Evolutionary conservation across 1,140 invertebrate genomes (phyloP), one percentile per base, ranked within the genome.

Genomic region (Cryptotermes secundus): DNA sequence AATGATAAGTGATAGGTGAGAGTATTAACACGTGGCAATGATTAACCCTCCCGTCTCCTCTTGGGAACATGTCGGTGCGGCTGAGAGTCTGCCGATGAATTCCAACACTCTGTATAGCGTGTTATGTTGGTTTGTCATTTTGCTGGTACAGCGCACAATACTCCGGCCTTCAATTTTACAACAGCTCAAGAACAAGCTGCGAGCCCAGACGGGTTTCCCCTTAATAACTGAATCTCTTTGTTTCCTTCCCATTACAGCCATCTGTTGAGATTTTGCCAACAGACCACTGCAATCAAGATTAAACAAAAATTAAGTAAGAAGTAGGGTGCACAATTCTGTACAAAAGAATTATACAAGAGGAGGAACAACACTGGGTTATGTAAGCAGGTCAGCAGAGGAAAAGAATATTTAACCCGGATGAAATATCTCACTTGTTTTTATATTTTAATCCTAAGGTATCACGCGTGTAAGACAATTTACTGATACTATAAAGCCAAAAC

Each of bases 231-330:
- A 19, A 16, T 6, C 53, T 59, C 53, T 59, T 59, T 22, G 19
- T 59, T 72, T 16, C 2, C 1, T 16, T n/a, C 26, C 26, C 3
- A n/a, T 16, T 72, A 31, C 14, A 6, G 14, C 59, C 59, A 72
- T 72, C 59, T 72, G 26, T 31, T 72, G 59, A 72, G 31, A 31
- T 72, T 31, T 72, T 72, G 59, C 59, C 26, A 72, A 26, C 26
- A 72, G 26, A 31, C 4, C 14, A 31, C 26, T 72, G 59, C 59
- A 72, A 0, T 72, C 26, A 31, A 72, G 59, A 31, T 72, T n/a
- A 72, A 72, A 72, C 31, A 31, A n/a, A 72, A n/a, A 72, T 31
- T 72, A 72, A 72, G 26, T 72, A n/a, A 72, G 53, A 65, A 72
- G 53, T 7, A 19, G 53, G 7, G 9, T 72, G 26, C n/a, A n/a